Conservation (phyloP, 2,797 vertebrate genomes). For the Sebastes elongatus region DNA sequence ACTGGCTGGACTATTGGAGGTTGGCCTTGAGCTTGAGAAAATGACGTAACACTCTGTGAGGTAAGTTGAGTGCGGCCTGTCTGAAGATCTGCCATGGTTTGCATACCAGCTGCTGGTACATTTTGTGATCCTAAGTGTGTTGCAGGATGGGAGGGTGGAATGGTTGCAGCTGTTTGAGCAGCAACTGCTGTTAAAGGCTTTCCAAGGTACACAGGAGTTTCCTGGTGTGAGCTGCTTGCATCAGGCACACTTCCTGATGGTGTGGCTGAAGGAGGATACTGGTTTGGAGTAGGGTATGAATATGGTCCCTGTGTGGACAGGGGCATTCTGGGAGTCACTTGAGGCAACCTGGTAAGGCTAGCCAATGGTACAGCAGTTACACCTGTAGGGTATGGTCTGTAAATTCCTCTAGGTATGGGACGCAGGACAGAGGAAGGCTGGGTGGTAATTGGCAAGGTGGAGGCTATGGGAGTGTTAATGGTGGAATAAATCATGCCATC, state of each 20-base stretch:
- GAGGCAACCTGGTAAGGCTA: slow-evolving; percentile 91
- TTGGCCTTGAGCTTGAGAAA: slow-evolving; percentile 70
- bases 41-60: slow-evolving; percentile 57
- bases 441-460: slow-evolving; percentile 98
- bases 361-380: slow-evolving; percentile 92
- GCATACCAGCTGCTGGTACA: slow-evolving; percentile 55
- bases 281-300: slow-evolving; percentile 86
- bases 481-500: slow-evolving; percentile 99
- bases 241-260: slow-evolving; percentile 67
- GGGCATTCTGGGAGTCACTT: slow-evolving; percentile 89
- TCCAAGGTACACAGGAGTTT: slow-evolving; percentile 92
- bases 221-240: slow-evolving; percentile 78
- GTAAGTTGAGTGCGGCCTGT: slow-evolving; percentile 60
- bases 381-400: slow-evolving; percentile 88
- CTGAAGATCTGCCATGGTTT: slow-evolving; percentile 67
- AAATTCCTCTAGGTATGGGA: slow-evolving; percentile 90
- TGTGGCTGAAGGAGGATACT: slow-evolving; percentile 78
- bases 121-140: slow-evolving; percentile 61
- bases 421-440: slow-evolving; percentile 92
- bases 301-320: slow-evolving; percentile 87
- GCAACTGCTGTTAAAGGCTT: slow-evolving; percentile 81
- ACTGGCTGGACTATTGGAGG: slow-evolving; percentile 53
- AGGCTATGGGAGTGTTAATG: slow-evolving; percentile 97
- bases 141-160: slow-evolving; percentile 62
- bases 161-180: slow-evolving; percentile 64